Evolutionary conservation across 2,797 vertebrate genomes (phyloP).

Genomic region (Cynopterus sphinx): DNA sequence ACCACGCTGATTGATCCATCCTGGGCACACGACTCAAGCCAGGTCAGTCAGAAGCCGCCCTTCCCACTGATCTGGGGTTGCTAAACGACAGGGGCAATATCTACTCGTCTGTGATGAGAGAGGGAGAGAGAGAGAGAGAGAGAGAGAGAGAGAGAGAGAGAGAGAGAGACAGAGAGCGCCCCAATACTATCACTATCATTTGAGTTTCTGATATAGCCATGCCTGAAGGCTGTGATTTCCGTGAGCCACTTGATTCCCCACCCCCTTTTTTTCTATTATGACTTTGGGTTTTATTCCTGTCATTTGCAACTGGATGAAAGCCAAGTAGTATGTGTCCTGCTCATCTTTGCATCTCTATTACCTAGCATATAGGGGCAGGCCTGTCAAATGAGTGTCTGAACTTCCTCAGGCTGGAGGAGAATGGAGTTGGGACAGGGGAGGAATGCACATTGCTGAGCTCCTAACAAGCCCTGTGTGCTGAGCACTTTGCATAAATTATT

Average conservation of each 20-base stretch:
- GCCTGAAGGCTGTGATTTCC: neutral
- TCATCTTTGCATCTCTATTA: neutral
- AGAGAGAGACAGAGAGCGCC: neutral
- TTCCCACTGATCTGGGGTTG: neutral
- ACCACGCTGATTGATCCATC: neutral
- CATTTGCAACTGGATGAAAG: neutral
- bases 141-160: no score
- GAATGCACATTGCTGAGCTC: neutral
- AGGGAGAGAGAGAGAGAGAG: neutral
- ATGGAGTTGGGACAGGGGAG: neutral
- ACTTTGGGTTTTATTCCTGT: slow-evolving; percentile 19
- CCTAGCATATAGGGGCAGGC: neutral
- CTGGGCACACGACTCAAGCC: neutral
- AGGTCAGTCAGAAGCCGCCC: neutral
- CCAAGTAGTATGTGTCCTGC: neutral
- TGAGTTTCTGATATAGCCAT: neutral
- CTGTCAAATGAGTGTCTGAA: neutral
- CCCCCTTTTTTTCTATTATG: neutral
- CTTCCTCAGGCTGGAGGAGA: neutral
- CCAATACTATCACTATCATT: neutral
- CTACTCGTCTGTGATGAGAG: neutral
- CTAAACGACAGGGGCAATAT: neutral
- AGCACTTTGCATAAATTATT: neutral
- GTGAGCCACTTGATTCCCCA: neutral
- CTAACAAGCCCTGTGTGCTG: neutral